Evolutionary conservation across 2,888 invertebrate species (phyloP).

Genomic region (Endomychus coccineus): DNA sequence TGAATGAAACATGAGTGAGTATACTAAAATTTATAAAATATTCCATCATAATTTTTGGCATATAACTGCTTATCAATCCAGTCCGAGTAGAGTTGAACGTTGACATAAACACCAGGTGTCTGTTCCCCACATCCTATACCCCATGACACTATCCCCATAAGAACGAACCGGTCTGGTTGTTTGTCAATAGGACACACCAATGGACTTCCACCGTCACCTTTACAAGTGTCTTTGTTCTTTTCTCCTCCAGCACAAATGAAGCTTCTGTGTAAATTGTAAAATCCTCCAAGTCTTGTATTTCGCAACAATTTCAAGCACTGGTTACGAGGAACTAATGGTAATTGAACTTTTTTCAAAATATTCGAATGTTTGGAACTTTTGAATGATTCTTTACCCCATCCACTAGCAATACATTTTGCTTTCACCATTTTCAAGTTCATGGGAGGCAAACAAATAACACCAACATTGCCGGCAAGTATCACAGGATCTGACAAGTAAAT

Average conservation of each 20-base stretch:
- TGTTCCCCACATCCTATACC: slow-evolving; percentile 42
- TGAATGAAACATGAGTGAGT: no score
- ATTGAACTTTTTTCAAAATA: slow-evolving; percentile 24
- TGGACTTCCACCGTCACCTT: slow-evolving; percentile 27
- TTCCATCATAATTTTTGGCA: no score
- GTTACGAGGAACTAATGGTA: slow-evolving; percentile 23
- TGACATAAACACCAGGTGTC: slow-evolving; percentile 46
- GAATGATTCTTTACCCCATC: slow-evolving; percentile 25
- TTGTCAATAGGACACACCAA: slow-evolving; percentile 31
- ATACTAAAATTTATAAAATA: no score
- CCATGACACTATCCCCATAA: slow-evolving; percentile 50
- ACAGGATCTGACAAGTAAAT: slow-evolving; percentile 22
- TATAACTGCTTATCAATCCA: slow-evolving; percentile 43
- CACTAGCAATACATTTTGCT: slow-evolving; percentile 24
- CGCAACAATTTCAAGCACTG: slow-evolving; percentile 21
- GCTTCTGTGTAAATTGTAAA: slow-evolving; percentile 49
- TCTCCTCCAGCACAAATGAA: slow-evolving; percentile 49
- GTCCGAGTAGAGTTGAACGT: slow-evolving; percentile 38
- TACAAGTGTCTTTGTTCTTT: slow-evolving; percentile 26
- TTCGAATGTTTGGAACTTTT: slow-evolving; percentile 22
- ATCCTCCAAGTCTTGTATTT: slow-evolving; percentile 36
- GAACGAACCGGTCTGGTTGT: slow-evolving; percentile 42
- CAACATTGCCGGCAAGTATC: slow-evolving; percentile 19
- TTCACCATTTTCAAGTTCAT: slow-evolving; percentile 13
- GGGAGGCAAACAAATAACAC: slow-evolving; percentile 24